A percentile compares a stretch with the other conserved stretches of the same genome.
These are phyloP conservation scores for Paedocypris micromegethes DNA, from an alignment of 2,797 vertebrate genomes.

Conservation along the genomic window DNA sequence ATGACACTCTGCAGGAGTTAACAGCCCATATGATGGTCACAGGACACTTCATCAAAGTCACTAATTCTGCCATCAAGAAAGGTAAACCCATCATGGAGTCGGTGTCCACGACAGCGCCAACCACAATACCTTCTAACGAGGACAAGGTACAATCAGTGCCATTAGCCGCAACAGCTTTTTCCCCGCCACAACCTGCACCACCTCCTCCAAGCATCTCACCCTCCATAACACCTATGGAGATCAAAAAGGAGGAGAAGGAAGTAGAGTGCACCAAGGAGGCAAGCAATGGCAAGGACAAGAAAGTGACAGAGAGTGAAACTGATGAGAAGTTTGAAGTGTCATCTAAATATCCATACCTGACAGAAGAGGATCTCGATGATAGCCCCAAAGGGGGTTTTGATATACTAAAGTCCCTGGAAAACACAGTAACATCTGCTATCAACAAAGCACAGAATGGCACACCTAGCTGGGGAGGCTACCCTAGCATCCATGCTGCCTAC, in stretches of 20 bases:
- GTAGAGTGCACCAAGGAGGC: conserved; percentile 74
- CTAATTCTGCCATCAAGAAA: conserved; percentile 97
- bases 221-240: conserved; percentile 71
- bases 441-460: conserved; percentile 98
- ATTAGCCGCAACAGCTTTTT: conserved; percentile 90
- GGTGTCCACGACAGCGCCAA: conserved; percentile 66
- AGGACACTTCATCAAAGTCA: conserved; percentile 98
- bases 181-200: conserved; percentile 83
- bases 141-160: conserved; percentile 97
- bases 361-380: conserved; percentile 94
- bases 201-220: conserved; percentile 84
- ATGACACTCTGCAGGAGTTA: conserved; percentile 92
- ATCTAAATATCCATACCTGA: conserved; percentile 94
- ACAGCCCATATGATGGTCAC: conserved; percentile 99
- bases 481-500: conserved; percentile 98
- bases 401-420: conserved; percentile 96
- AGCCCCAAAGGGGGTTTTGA: conserved; percentile 95
- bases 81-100: conserved; percentile 91
- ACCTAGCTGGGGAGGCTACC: conserved; percentile 97
- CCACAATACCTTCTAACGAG: conserved; percentile 67
- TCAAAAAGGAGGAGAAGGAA: conserved; percentile 96
- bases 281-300: conserved; percentile 77
- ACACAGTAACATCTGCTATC: conserved; percentile 95
- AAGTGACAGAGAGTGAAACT: conserved; percentile 72
- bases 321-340: conserved; percentile 94